A percentile compares a stretch with the other conserved stretches of the same genome.
phyloP scores from a whole-genome alignment of 2,888 invertebrate genomes.

The Gerosis bhagava region DNA sequence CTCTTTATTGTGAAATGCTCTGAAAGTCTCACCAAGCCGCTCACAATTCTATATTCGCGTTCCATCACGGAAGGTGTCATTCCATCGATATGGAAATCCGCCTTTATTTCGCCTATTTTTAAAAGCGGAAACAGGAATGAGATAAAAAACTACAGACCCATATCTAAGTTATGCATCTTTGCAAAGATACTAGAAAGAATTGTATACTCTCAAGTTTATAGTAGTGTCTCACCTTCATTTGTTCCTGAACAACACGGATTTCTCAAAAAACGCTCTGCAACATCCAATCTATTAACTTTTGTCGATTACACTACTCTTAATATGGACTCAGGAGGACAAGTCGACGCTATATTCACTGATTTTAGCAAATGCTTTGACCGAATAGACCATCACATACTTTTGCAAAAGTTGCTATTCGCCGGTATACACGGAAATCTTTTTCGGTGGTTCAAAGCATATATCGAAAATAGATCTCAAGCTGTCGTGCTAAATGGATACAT shows the following conservation, averaged over 20 bases:
- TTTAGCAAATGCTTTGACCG: slow-evolving; percentile 23
- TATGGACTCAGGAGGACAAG: background rate
- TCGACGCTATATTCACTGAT: slow-evolving; percentile 15
- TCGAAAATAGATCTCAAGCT: too few species aligned
- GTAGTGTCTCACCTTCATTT: background rate
- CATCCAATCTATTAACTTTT: too few species aligned
- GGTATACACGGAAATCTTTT: slow-evolving; percentile 7
- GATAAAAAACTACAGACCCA: background rate
- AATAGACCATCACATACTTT: slow-evolving; percentile 15
- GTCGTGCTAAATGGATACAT: too few species aligned
- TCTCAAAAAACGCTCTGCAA: too few species aligned
- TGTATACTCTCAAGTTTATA: background rate
- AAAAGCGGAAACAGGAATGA: background rate
- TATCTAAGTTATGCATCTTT: background rate
- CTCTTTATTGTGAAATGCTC: too few species aligned
- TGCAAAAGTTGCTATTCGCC: background rate
- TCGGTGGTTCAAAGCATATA: background rate
- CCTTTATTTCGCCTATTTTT: too few species aligned
- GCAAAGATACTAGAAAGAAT: background rate
- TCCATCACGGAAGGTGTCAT: too few species aligned
- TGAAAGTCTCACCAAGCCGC: too few species aligned
- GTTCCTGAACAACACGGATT: background rate
- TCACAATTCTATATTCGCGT: too few species aligned
- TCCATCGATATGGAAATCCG: too few species aligned
- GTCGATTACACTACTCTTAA: too few species aligned